Evolutionary conservation across 2,113 vertebrate species (phyloP).

Genomic region (Mustelus asterias): DNA sequence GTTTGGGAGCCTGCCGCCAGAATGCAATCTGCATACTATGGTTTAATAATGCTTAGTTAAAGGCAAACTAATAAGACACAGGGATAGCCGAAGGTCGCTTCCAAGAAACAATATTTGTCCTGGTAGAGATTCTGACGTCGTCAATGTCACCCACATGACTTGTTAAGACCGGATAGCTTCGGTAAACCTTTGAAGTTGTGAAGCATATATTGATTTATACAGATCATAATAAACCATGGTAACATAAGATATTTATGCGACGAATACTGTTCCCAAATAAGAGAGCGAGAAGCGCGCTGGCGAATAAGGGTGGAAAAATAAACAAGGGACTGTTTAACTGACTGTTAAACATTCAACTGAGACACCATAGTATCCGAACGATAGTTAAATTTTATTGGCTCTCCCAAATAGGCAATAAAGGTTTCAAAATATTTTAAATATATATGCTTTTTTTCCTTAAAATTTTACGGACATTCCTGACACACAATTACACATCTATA

Average conservation of each 20-base stretch:
- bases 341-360: not conserved
- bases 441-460: not conserved
- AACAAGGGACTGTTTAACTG: constrained; percentile 29
- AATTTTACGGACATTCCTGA: not conserved
- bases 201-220: constrained; percentile 52
- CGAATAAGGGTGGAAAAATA: not conserved
- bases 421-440: not conserved
- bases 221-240: constrained; percentile 42
- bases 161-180: constrained; percentile 47
- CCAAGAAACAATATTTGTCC: constrained; percentile 24
- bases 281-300: not conserved
- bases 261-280: not conserved
- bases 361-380: not conserved
- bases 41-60: not conserved
- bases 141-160: constrained; percentile 45
- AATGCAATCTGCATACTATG: not conserved
- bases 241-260: constrained; percentile 10
- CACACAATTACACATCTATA: not conserved
- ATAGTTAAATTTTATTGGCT: not conserved
- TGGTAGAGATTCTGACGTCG: constrained; percentile 38
- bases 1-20: not conserved
- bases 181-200: constrained; percentile 42
- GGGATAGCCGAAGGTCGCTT: constrained; percentile 34
- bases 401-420: not conserved
- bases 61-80: constrained; percentile 43